These are phyloP conservation scores for Numenius arquata DNA, from an alignment of 2,113 vertebrate species.

Conservation along the genomic window DNA sequence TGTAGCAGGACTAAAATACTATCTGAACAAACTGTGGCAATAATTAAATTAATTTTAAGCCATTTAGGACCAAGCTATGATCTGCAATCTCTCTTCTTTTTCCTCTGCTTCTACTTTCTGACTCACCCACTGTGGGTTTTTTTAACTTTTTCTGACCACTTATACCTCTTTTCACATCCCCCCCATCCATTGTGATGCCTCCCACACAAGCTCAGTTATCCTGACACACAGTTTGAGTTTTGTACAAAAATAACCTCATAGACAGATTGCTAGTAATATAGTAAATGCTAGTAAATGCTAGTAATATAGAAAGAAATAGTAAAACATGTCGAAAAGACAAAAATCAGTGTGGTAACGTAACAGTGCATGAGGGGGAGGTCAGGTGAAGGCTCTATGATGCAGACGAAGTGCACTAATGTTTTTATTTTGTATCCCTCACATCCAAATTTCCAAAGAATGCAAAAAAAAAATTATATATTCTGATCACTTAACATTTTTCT, in stretches of 20 bases:
- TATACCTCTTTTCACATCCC: neutral
- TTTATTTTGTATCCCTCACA: neutral
- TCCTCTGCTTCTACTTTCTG: neutral
- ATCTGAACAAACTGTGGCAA: neutral
- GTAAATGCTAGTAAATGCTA: too few species aligned
- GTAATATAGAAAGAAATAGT: neutral
- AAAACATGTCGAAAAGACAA: neutral
- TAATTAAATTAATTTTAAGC: neutral
- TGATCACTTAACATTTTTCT: neutral
- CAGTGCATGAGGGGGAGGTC: neutral
- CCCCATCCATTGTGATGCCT: neutral
- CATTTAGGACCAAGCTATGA: neutral
- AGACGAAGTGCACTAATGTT: neutral
- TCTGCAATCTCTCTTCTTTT: neutral
- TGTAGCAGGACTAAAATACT: neutral
- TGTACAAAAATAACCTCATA: neutral
- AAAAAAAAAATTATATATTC: neutral
- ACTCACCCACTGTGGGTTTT: fast-evolving
- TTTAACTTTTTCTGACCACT: neutral
- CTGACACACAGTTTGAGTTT: neutral
- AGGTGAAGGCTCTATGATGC: neutral
- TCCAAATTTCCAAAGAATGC: neutral
- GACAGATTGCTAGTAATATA: neutral
- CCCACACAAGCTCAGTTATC: neutral
- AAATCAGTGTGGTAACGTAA: neutral